phyloP scores from a whole-genome alignment of 2,113 vertebrate species.

The Ardeotis arabs region DNA sequence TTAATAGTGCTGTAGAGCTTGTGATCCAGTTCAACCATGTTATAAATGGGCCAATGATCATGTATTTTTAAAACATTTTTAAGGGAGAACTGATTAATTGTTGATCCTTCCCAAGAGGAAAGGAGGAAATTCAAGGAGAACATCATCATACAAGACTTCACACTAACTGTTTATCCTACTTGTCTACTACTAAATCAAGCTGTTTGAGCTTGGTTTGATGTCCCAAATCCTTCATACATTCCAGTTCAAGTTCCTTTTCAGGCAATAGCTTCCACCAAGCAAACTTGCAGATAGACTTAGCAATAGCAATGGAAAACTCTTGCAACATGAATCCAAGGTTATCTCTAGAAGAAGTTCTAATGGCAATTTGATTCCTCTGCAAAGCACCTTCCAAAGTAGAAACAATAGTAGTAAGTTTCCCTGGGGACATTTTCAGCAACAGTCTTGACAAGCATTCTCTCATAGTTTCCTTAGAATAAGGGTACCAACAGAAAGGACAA shows the following conservation, averaged over 20 bases:
- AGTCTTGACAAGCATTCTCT: not conserved
- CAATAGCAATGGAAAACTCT: not conserved
- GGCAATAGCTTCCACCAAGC: not conserved
- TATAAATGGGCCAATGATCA: not conserved
- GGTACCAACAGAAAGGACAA: not conserved
- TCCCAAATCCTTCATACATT: not conserved
- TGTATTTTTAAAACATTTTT: not conserved
- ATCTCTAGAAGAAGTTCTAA: not conserved
- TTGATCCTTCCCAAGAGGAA: not conserved
- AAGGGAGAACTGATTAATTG: not conserved
- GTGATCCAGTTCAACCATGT: not conserved
- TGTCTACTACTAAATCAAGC: not conserved
- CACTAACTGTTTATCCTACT: not conserved
- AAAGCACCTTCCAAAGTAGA: not conserved
- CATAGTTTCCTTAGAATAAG: not conserved
- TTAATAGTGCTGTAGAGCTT: not conserved
- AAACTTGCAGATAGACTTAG: not conserved
- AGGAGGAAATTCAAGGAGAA: not conserved
- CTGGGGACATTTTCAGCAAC: not conserved
- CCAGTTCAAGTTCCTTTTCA: not conserved
- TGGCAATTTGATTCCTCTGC: not conserved
- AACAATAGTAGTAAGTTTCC: not conserved
- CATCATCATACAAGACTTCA: not conserved
- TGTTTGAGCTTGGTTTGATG: not conserved
- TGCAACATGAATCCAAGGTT: not conserved